Evolutionary conservation across 2,888 invertebrate species (phyloP).

Genomic region (Agriotes lineatus): DNA sequence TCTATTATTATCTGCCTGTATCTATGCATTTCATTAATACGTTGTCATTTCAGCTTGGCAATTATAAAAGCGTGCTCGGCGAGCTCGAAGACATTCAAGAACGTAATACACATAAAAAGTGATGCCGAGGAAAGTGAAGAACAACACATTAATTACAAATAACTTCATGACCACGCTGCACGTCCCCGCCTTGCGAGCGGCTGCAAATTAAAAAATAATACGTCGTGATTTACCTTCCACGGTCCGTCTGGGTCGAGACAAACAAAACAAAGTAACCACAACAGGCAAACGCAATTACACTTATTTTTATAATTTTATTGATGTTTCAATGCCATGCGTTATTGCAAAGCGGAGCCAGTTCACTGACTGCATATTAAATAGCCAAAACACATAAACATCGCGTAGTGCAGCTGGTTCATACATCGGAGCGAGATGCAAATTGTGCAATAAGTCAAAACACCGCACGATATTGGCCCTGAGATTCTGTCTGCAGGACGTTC

Average conservation of each 20-base stretch:
- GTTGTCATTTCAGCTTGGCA: no score
- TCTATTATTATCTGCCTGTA: no score
- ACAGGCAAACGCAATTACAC: constrained; percentile 55
- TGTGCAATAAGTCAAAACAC: constrained; percentile 58
- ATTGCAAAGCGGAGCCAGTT: constrained; percentile 60
- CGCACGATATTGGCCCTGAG: constrained; percentile 54
- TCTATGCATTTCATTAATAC: no score
- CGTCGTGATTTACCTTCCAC: constrained; percentile 41
- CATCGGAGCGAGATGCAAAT: constrained; percentile 48
- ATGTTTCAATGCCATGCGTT: constrained; percentile 61
- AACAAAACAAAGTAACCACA: constrained; percentile 33
- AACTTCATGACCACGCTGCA: constrained; percentile 32
- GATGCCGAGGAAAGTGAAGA: not conserved
- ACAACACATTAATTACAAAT: constrained; percentile 13
- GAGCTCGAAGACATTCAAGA: no score
- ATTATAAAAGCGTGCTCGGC: no score
- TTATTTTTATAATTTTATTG: constrained; percentile 61
- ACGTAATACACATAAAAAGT: no score
- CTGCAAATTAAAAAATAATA: constrained; percentile 36
- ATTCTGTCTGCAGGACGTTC: constrained; percentile 46
- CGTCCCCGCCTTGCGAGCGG: constrained; percentile 10
- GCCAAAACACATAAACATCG: constrained; percentile 56
- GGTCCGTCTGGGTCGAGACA: constrained; percentile 30
- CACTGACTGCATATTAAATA: constrained; percentile 61
- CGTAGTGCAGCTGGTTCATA: constrained; percentile 46